These are phyloP conservation scores for Monochamus saltuarius DNA, from an alignment of 1,140 invertebrate species.

Conservation along the genomic window DNA sequence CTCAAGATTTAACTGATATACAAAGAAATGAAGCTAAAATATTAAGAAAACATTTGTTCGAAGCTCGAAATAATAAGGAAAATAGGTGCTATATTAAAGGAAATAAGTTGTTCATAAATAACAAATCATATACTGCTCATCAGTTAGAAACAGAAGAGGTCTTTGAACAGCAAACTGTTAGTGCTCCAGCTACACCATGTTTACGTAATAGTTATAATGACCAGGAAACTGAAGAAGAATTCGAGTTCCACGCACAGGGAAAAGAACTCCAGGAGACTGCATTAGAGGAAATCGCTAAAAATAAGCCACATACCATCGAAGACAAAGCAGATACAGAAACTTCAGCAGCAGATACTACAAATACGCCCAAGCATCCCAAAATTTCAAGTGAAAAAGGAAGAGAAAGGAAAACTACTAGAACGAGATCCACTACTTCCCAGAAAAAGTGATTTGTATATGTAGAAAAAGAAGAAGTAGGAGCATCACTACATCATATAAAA, in stretches of 20 bases:
- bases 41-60: background rate
- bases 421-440: background rate
- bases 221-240: no score
- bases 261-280: no score
- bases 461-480: no score
- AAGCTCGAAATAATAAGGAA: background rate
- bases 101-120: conserved; percentile 1
- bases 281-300: background rate
- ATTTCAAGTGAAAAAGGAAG: background rate
- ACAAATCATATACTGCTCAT: no score
- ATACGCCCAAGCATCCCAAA: background rate
- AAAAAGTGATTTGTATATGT: background rate
- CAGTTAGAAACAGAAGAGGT: no score
- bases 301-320: conserved; percentile 8
- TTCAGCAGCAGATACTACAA: background rate
- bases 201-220: no score
- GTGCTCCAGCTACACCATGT: no score
- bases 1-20: conserved; percentile 11
- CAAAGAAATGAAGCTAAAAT: conserved; percentile 1
- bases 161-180: no score
- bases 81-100: background rate
- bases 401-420: background rate
- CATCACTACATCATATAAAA: no score
- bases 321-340: conserved; percentile 1
- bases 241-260: no score